Evolutionary conservation across 2,113 vertebrate genomes (phyloP).

Genomic region (Pterocles orientalis): DNA sequence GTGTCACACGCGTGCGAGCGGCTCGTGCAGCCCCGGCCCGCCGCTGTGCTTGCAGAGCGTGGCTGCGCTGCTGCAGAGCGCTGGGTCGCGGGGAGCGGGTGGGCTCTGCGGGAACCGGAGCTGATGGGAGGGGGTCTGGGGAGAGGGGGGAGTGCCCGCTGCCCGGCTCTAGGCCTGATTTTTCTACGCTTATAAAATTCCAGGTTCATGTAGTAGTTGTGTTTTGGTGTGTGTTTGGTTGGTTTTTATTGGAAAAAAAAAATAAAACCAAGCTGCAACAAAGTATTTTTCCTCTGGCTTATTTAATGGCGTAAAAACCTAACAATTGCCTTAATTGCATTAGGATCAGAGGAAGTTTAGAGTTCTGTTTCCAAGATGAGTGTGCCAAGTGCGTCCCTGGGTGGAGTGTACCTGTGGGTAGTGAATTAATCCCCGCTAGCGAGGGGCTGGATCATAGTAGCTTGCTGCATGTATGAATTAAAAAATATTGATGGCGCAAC

Average conservation of each 20-base stretch:
- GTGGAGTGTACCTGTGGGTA: accelerated
- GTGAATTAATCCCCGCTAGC: not conserved
- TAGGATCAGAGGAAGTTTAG: accelerated
- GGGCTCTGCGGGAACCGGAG: not conserved
- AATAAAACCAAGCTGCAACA: not conserved
- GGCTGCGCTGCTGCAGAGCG: no score
- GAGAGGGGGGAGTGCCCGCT: accelerated
- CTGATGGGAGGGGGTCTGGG: accelerated
- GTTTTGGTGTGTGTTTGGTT: no score
- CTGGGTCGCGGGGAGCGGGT: not conserved
- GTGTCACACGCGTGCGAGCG: not conserved
- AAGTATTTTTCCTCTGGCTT: not conserved
- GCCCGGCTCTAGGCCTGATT: accelerated
- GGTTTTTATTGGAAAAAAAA: no score
- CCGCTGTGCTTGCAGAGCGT: not conserved
- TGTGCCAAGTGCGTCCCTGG: accelerated
- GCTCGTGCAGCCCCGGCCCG: accelerated
- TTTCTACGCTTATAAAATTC: not conserved
- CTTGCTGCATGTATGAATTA: not conserved
- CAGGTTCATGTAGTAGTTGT: not conserved
- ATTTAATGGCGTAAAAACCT: not conserved
- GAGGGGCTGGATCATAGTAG: not conserved
- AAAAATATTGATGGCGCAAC: not conserved
- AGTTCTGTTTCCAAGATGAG: not conserved
- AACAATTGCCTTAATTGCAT: accelerated